These are phyloP conservation scores for Delia radicum DNA, from an alignment of 1,140 invertebrate genomes.

Conservation along the genomic window DNA sequence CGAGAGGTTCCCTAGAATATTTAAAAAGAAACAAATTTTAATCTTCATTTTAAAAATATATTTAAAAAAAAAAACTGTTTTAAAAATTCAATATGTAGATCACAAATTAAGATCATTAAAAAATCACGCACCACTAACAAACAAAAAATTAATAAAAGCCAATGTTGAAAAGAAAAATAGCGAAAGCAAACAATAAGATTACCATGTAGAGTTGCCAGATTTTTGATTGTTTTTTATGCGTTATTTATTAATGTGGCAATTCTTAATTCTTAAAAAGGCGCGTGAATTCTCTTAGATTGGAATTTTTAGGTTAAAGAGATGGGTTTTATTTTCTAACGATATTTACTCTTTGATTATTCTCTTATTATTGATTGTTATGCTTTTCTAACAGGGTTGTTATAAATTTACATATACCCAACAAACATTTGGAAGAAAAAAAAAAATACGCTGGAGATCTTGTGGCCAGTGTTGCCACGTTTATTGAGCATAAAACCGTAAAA, in stretches of 20 bases:
- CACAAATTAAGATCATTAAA: neutral
- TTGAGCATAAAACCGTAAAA: too few relatives aligned
- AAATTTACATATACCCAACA: too few relatives aligned
- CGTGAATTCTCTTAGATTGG: too few relatives aligned
- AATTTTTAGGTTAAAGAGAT: neutral
- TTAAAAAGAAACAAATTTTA: slow-evolving; percentile 7
- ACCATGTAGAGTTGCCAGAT: slow-evolving; percentile 27
- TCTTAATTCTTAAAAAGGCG: slow-evolving; percentile 9
- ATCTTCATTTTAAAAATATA: neutral
- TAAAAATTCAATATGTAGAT: neutral
- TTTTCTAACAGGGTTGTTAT: neutral
- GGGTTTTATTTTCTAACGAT: neutral
- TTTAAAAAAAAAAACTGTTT: neutral
- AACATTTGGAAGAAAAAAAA: too few relatives aligned
- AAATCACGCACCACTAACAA: neutral
- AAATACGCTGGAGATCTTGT: too few relatives aligned
- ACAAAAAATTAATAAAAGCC: neutral
- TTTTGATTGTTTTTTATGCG: neutral
- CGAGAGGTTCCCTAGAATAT: slow-evolving; percentile 61
- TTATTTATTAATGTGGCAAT: neutral
- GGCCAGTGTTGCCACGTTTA: too few relatives aligned
- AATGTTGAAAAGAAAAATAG: slow-evolving; percentile 26
- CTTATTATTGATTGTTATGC: neutral
- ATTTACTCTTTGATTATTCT: neutral
- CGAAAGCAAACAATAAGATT: slow-evolving; percentile 29